phyloP scores from a whole-genome alignment of 2,113 vertebrate genomes.

The Sapajus apella region DNA sequence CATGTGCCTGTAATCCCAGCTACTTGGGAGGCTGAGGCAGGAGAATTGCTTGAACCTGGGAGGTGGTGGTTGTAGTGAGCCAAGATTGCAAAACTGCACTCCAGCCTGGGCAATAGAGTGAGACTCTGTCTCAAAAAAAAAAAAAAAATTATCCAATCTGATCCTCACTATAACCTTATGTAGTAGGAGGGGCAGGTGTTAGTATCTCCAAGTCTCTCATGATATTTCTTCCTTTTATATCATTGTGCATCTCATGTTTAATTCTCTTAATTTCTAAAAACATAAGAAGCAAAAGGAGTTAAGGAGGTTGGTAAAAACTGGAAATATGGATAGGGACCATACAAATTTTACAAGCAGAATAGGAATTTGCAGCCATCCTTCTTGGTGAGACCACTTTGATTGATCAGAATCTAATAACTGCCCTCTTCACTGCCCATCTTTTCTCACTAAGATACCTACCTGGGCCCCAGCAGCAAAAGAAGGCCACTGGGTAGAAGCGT shows the following conservation, averaged over 20 bases:
- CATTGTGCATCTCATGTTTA: neutral
- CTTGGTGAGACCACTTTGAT: neutral
- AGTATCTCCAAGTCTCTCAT: neutral
- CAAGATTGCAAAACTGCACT: too few relatives aligned
- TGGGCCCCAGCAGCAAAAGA: slow-evolving; percentile 93
- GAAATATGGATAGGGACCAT: neutral
- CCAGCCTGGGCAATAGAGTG: too few relatives aligned
- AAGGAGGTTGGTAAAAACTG: neutral
- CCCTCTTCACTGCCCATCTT: neutral
- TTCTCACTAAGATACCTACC: slow-evolving; percentile 82
- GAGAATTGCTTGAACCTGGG: too few relatives aligned
- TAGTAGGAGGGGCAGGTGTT: slow-evolving; percentile 16
- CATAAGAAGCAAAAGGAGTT: neutral
- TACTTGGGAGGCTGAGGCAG: too few relatives aligned
- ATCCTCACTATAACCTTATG: slow-evolving; percentile 14
- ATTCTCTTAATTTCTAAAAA: slow-evolving; percentile 36
- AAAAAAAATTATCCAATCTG: neutral
- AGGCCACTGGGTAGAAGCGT: slow-evolving; percentile 88
- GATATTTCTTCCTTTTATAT: neutral
- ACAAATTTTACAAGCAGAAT: neutral
- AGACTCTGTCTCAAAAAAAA: too few relatives aligned
- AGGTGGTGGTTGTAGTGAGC: too few relatives aligned
- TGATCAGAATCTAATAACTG: neutral
- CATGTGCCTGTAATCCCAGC: too few relatives aligned
- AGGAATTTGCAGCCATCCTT: neutral